Conservation (phyloP, 2,888 invertebrate genomes). For the Phania funesta region DNA sequence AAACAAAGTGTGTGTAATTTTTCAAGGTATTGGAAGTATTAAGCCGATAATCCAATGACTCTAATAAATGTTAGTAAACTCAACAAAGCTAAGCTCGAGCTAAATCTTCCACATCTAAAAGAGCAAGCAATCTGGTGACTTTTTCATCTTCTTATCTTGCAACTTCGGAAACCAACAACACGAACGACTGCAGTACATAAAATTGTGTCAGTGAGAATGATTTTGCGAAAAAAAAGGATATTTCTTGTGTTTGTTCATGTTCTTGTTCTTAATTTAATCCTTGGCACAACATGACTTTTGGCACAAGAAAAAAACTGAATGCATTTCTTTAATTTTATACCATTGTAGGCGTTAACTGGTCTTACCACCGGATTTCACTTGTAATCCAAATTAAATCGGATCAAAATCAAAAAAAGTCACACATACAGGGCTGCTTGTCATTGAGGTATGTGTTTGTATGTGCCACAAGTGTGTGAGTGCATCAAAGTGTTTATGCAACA, state of each 20-base stretch:
- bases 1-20: not conserved
- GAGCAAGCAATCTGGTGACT: conserved; percentile 19
- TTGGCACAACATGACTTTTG: conserved; percentile 77
- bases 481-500: not conserved
- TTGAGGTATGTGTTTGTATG: not conserved
- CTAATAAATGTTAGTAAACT: conserved; percentile 66
- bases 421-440: conserved; percentile 27
- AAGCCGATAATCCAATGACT: conserved; percentile 62
- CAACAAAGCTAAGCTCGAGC: conserved; percentile 53
- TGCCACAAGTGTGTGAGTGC: not conserved
- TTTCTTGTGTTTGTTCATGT: not conserved
- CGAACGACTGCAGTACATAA: not conserved
- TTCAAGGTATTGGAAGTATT: conserved; percentile 6
- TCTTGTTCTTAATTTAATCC: conserved; percentile 67
- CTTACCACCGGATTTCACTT: conserved; percentile 77
- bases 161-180: not conserved
- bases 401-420: conserved; percentile 68
- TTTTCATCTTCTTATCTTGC: not conserved
- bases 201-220: conserved; percentile 53
- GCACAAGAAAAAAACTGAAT: conserved; percentile 15
- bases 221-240: conserved; percentile 6
- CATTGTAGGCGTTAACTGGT: conserved; percentile 79
- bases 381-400: conserved; percentile 79
- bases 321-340: conserved; percentile 10
- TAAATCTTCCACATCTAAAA: conserved; percentile 39